These are phyloP conservation scores for Xerus inauris DNA, from an alignment of 2,113 vertebrate genomes.

Conservation along the genomic window DNA sequence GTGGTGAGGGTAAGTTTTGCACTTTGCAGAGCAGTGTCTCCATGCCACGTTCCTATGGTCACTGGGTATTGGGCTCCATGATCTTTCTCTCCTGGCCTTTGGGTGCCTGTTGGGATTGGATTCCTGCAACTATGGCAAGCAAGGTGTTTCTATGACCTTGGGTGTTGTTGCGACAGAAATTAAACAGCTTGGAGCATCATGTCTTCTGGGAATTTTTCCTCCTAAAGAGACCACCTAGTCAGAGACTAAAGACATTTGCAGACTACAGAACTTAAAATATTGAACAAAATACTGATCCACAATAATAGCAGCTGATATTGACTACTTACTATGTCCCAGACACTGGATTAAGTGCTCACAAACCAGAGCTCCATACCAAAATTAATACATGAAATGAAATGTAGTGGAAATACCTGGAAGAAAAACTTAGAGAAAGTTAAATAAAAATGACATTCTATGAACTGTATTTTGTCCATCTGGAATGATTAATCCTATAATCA, in stretches of 20 bases:
- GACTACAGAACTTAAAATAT: neutral
- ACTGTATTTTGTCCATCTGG: neutral
- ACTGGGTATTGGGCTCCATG: neutral
- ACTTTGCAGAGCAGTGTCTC: neutral
- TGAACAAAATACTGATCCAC: neutral
- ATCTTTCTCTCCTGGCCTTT: neutral
- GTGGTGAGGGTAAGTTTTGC: neutral
- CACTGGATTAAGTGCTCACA: constrained; percentile 15
- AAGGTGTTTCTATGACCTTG: neutral
- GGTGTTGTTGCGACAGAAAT: neutral
- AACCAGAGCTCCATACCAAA: neutral
- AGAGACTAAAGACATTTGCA: neutral
- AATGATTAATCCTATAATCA: neutral
- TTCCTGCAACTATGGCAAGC: neutral
- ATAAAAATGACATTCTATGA: neutral
- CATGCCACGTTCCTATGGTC: neutral
- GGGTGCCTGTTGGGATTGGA: neutral
- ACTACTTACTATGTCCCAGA: neutral
- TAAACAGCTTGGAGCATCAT: neutral
- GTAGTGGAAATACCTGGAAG: constrained; percentile 9
- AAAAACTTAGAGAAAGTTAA: constrained; percentile 41
- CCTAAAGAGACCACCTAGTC: too few species aligned
- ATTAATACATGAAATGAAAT: constrained; percentile 13
- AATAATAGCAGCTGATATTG: neutral
- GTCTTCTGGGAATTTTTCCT: neutral